Conservation (phyloP, 2,113 vertebrate species). For the Sturnira hondurensis region DNA sequence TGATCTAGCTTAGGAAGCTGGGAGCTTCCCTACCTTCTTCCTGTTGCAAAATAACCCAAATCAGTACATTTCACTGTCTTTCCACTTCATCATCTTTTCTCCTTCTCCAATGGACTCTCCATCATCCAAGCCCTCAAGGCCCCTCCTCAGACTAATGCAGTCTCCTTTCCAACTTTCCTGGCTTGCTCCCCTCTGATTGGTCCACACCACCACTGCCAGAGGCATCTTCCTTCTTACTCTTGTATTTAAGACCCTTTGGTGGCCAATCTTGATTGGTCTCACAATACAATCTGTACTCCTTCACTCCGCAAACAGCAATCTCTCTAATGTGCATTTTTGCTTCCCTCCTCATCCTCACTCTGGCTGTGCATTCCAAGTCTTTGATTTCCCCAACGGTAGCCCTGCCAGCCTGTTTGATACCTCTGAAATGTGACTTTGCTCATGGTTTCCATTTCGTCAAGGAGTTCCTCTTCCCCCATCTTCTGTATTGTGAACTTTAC, state of each 20-base stretch:
- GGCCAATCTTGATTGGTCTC: background rate
- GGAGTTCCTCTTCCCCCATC: background rate
- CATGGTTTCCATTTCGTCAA: background rate
- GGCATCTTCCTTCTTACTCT: background rate
- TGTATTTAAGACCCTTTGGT: background rate
- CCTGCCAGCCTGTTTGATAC: background rate
- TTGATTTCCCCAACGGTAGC: background rate
- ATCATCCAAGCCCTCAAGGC: background rate
- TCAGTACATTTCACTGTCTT: background rate
- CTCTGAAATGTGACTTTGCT: background rate
- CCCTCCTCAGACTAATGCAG: background rate
- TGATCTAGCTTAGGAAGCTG: background rate
- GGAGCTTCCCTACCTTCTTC: background rate
- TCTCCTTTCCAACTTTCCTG: background rate
- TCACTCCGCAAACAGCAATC: background rate
- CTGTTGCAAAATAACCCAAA: background rate
- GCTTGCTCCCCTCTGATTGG: background rate
- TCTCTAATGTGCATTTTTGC: background rate
- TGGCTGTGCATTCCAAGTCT: background rate
- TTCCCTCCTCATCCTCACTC: background rate
- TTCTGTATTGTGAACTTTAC: background rate
- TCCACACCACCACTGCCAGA: background rate
- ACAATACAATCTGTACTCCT: too few relatives aligned
- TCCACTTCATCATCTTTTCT: background rate
- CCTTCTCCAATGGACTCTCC: background rate